Conservation (phyloP, 2,113 vertebrate species). For the Chionodraco myersi region DNA sequence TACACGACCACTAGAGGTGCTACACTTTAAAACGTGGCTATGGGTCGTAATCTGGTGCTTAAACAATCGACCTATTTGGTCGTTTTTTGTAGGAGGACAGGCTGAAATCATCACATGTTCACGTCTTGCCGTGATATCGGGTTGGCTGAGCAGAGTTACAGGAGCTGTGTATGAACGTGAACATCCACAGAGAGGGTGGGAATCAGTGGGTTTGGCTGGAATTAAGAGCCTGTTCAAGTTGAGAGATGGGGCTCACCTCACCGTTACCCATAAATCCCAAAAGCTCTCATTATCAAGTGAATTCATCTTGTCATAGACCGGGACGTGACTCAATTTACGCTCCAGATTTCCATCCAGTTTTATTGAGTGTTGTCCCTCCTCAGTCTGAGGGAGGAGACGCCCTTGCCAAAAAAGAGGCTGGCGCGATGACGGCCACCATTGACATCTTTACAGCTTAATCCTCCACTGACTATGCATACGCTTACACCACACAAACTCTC, state of each 20-base stretch:
- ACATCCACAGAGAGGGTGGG: conserved; percentile 32
- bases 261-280: conserved; percentile 58
- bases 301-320: conserved; percentile 65
- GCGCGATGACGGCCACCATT: conserved; percentile 21
- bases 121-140: too few species aligned
- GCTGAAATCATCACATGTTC: too few species aligned
- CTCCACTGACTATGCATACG: conserved; percentile 59
- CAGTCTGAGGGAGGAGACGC: conserved; percentile 34
- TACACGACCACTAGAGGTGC: too few species aligned
- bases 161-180: conserved; percentile 12
- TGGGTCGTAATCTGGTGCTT: too few species aligned
- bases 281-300: conserved; percentile 67
- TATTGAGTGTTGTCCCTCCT: conserved; percentile 61
- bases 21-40: too few species aligned
- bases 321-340: conserved; percentile 64
- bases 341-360: conserved; percentile 55
- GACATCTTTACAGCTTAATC: conserved; percentile 72
- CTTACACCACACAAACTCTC: conserved; percentile 21
- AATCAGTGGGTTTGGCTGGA: conserved; percentile 44
- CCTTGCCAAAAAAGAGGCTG: conserved; percentile 70
- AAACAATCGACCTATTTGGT: too few species aligned
- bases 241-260: conserved; percentile 47
- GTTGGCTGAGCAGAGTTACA: conserved; percentile 6
- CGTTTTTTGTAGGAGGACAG: too few species aligned
- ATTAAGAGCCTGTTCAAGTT: conserved; percentile 22